phyloP scores from a whole-genome alignment of 2,113 vertebrate genomes.

The Vulpes ferrilata region DNA sequence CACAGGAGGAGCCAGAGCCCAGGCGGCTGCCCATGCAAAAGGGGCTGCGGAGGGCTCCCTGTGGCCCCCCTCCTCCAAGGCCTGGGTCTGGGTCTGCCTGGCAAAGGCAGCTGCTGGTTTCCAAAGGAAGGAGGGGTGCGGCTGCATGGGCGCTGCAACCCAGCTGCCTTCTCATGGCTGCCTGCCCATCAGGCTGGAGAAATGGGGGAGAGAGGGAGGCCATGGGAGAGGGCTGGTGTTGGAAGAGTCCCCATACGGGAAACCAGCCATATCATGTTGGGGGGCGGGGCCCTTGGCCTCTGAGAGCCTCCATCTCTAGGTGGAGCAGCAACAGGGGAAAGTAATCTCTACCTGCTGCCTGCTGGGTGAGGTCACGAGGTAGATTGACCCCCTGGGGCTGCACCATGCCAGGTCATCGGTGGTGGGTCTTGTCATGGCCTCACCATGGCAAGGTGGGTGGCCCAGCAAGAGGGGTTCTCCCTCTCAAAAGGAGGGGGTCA shows the following conservation, averaged over 20 bases:
- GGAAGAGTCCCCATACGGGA: background rate
- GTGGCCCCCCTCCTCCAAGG: background rate
- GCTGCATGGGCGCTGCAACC: background rate
- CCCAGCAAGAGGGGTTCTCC: background rate
- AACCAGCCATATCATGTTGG: background rate
- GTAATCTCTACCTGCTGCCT: background rate
- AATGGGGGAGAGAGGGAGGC: background rate
- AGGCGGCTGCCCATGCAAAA: background rate
- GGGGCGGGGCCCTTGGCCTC: background rate
- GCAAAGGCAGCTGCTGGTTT: background rate
- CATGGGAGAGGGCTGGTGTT: background rate
- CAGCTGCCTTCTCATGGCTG: background rate
- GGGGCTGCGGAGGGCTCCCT: background rate
- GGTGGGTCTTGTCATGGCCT: background rate
- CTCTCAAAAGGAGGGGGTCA: accelerated
- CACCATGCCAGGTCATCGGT: background rate
- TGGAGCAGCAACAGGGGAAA: background rate
- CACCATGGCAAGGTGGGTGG: background rate
- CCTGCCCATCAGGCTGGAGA: background rate
- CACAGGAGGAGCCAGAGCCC: slow-evolving; percentile 1
- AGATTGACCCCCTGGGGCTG: background rate
- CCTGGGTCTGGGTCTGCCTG: background rate
- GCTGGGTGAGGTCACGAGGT: background rate
- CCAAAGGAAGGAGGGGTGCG: accelerated
- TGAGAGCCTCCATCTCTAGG: background rate